phyloP scores from a whole-genome alignment of 2,888 invertebrate genomes.

The Cylindroiulus punctatus region DNA sequence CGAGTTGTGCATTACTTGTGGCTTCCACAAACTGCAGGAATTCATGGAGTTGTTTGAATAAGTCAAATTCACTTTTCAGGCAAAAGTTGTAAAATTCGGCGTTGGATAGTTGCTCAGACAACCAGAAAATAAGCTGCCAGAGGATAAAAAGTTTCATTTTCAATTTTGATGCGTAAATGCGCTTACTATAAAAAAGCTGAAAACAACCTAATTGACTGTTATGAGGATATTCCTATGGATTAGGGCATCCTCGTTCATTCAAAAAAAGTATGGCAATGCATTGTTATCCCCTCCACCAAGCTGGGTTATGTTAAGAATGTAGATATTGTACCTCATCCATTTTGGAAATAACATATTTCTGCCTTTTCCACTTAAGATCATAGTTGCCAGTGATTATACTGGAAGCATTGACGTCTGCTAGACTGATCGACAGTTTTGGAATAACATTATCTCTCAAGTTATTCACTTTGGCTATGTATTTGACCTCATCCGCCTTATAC shows the following conservation, averaged over 20 bases:
- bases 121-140: background rate
- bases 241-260: too few species aligned
- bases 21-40: background rate
- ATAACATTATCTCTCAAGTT: background rate
- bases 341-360: background rate
- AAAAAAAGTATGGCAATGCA: too few species aligned
- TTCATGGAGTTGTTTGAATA: background rate
- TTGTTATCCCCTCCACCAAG: too few species aligned
- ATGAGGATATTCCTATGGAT: too few species aligned
- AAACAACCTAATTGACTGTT: too few species aligned
- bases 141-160: background rate
- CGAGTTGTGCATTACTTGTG: background rate
- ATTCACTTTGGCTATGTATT: background rate
- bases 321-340: background rate
- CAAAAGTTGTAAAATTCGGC: background rate
- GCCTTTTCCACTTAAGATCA: conserved; percentile 13
- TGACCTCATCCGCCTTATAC: background rate
- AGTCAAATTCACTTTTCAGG: background rate
- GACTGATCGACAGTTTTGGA: background rate
- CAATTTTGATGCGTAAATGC: background rate
- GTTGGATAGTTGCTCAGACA: background rate
- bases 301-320: too few species aligned
- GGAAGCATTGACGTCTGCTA: background rate
- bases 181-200: too few species aligned
- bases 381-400: background rate